These are phyloP conservation scores for Lampris incognitus DNA, from an alignment of 2,113 vertebrate genomes.

Conservation along the genomic window DNA sequence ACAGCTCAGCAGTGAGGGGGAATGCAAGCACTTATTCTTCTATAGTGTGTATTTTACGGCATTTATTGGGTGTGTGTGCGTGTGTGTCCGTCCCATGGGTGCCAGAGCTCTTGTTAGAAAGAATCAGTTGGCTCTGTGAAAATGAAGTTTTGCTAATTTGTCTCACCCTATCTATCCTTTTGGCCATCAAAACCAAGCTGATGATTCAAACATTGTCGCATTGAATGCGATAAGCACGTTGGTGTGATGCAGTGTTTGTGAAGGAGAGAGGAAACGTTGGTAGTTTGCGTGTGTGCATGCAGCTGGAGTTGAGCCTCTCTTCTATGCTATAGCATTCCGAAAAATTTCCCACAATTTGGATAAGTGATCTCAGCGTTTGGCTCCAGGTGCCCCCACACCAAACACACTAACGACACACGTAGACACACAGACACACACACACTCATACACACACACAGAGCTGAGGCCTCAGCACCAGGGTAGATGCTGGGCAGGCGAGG, in stretches of 20 bases:
- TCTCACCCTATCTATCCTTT: conserved; percentile 8
- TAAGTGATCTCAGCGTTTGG: conserved; percentile 34
- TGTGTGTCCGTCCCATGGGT: conserved; percentile 3
- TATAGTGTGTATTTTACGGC: not conserved
- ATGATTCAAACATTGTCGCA: conserved; percentile 17
- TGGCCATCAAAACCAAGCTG: conserved; percentile 42
- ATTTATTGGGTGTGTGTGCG: not conserved
- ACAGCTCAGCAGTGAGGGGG: not conserved
- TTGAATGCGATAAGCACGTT: conserved; percentile 29
- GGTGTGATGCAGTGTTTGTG: conserved; percentile 32
- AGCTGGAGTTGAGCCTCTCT: conserved; percentile 29
- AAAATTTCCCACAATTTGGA: conserved; percentile 37
- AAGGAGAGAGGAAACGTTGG: conserved; percentile 43
- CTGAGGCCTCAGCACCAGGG: conserved; percentile 12
- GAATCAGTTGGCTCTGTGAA: conserved; percentile 16
- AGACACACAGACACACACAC: conserved; percentile 22
- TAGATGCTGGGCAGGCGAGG: conserved; percentile 5
- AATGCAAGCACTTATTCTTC: not conserved
- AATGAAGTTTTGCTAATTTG: conserved; percentile 26
- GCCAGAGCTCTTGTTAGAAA: not conserved
- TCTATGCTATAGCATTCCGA: conserved; percentile 5
- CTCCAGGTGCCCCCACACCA: conserved; percentile 25
- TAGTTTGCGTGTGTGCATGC: conserved; percentile 38
- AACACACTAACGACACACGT: not conserved
- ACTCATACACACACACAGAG: conserved; percentile 14